phyloP scores from a whole-genome alignment of 2,113 vertebrate species.

The Oryzias woworae region DNA sequence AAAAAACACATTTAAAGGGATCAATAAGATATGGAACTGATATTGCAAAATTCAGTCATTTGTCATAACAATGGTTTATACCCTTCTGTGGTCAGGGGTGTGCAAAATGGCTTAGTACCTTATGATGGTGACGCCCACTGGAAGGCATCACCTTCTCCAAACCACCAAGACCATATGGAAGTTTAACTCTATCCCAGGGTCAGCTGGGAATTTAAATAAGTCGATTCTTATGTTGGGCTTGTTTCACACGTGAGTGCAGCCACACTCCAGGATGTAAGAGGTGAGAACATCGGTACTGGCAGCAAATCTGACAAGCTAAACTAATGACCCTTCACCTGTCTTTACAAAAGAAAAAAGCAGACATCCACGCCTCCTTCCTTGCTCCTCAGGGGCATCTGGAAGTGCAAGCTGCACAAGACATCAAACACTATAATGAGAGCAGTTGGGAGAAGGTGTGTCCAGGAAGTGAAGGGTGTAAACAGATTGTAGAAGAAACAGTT shows the following conservation, averaged over 20 bases:
- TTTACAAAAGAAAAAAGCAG: constrained; percentile 54
- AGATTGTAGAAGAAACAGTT: constrained; percentile 66
- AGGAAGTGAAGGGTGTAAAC: constrained; percentile 77
- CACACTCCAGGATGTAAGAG: constrained; percentile 47
- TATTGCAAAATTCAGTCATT: constrained; percentile 58
- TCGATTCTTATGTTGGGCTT: constrained; percentile 39
- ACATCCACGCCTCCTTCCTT: constrained; percentile 70
- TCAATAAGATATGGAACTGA: constrained; percentile 52
- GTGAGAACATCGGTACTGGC: constrained; percentile 64
- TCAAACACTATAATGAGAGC: constrained; percentile 78
- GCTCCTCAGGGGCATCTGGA: constrained; percentile 74
- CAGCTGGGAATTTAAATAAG: constrained; percentile 26
- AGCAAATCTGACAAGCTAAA: constrained; percentile 65
- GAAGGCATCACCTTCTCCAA: constrained; percentile 56
- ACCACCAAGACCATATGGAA: constrained; percentile 61
- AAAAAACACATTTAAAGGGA: constrained; percentile 6
- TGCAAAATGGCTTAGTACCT: constrained; percentile 64
- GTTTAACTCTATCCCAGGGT: constrained; percentile 46
- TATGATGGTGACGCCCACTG: constrained; percentile 65
- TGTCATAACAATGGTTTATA: constrained; percentile 61
- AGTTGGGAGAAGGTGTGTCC: constrained; percentile 79
- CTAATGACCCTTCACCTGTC: constrained; percentile 78
- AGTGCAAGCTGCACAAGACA: constrained; percentile 71
- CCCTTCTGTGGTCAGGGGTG: constrained; percentile 48
- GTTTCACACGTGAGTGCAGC: constrained; percentile 50